Base-by-base conservation (phyloP, 2,797 vertebrate species). In the Tolypeutes matacus region DNA sequence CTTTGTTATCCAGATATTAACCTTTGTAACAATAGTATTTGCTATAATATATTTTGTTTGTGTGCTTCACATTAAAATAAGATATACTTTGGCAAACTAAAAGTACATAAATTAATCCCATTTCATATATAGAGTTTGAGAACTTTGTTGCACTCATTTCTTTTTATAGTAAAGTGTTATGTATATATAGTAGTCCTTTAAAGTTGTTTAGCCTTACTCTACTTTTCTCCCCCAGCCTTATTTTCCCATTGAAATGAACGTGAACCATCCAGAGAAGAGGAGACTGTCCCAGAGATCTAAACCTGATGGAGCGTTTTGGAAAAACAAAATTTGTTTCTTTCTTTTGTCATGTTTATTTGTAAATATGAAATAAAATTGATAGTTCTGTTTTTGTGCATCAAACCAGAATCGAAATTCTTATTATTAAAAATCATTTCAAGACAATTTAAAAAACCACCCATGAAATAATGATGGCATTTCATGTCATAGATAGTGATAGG, bases 331-430 rank as follows among this genome's bases (percentile, higher is more conserved):
- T 5, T 62, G 21, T 17, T 67, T 93, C 82, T 69, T 7, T 11
- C 81, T 94, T 96, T 89, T 88, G 11, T 86, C 20, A 23, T 87
- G 9, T 91, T 86, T 86, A 83, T 0, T 73, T 86, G 56, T 4
- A 88, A 81, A 78, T 87, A 23, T 13, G 25, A 93, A 96, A 96
- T 96, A 97, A 97, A 96, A 10, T 69, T 92, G 0, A 29, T 25
- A 85, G 12, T 95, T 91, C 13, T 95, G 56, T 86, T 94, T 94
- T 65, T 80, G 2, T 62, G 84, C 84, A 96, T 94, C 95, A 97
- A 96, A 96, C 25, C 34, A 39, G 89, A 62, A 53, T 95, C 65
- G 9, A 4, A 12, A 76, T 91, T 92, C 3, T 72, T 92, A 65
- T 89, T 53, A 39, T 76, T 93, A 77, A 93, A 82, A 90, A 62